phyloP scores from a whole-genome alignment of 2,888 invertebrate species.

The Exocentrus adspersus region DNA sequence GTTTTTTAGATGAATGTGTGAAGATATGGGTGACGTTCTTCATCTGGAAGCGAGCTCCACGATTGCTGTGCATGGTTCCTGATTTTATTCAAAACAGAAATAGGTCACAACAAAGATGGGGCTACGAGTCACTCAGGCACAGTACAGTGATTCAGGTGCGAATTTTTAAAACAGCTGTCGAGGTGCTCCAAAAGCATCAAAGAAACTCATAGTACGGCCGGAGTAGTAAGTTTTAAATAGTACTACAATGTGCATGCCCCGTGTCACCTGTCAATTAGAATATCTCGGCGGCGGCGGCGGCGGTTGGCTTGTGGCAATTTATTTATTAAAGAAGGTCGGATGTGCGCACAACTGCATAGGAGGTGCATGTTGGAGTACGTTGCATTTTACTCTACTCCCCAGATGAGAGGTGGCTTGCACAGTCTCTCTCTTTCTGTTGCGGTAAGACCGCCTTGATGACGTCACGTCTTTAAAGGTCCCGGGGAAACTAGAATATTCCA shows the following conservation, averaged over 20 bases:
- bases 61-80: too few relatives aligned
- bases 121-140: too few relatives aligned
- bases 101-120: too few relatives aligned
- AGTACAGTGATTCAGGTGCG: too few relatives aligned
- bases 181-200: background rate
- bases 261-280: constrained; percentile 26
- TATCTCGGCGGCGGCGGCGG: constrained; percentile 2
- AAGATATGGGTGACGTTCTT: too few relatives aligned
- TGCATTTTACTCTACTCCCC: constrained; percentile 58
- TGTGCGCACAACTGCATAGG: constrained; percentile 20
- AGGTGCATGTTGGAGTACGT: constrained; percentile 58
- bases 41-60: too few relatives aligned
- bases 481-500: background rate
- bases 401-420: constrained; percentile 25
- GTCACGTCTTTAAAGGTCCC: constrained; percentile 1
- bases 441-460: constrained; percentile 12
- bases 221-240: constrained; percentile 17
- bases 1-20: too few relatives aligned
- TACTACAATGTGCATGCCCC: constrained; percentile 14
- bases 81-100: too few relatives aligned
- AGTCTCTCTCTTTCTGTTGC: background rate
- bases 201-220: background rate
- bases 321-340: constrained; percentile 25
- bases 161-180: background rate
- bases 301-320: constrained; percentile 15